These are phyloP conservation scores for Coptodon rendalli DNA, from an alignment of 2,113 vertebrate species.

Conservation along the genomic window DNA sequence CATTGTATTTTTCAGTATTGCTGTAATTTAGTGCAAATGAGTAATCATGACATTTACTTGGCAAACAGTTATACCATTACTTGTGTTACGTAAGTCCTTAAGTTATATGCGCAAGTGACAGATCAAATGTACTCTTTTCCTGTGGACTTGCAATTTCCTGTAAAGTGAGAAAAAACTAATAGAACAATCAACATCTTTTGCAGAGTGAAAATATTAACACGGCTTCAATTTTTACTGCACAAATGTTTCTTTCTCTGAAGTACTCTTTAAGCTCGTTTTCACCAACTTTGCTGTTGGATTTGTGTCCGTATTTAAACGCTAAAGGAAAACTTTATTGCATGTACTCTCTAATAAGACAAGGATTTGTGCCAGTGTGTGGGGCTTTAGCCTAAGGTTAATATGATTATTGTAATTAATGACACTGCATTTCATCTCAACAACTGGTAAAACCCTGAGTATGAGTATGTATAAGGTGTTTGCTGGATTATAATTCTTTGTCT, in stretches of 20 bases:
- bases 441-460: neutral
- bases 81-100: neutral
- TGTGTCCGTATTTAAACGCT: neutral
- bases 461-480: neutral
- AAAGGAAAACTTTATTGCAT: neutral
- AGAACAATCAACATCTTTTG: neutral
- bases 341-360: neutral
- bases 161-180: neutral
- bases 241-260: neutral
- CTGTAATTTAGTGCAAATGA: neutral
- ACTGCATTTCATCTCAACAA: neutral
- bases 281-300: neutral
- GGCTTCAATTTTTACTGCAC: neutral
- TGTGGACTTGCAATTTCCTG: neutral
- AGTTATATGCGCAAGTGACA: neutral
- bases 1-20: neutral
- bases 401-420: neutral
- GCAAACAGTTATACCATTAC: neutral
- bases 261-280: neutral
- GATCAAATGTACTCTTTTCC: neutral
- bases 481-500: constrained; percentile 24
- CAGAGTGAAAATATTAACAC: neutral
- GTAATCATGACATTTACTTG: neutral
- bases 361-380: neutral
- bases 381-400: neutral